Base-by-base conservation (phyloP, 2,797 vertebrate genomes). In the Sebastes aleutianus region DNA sequence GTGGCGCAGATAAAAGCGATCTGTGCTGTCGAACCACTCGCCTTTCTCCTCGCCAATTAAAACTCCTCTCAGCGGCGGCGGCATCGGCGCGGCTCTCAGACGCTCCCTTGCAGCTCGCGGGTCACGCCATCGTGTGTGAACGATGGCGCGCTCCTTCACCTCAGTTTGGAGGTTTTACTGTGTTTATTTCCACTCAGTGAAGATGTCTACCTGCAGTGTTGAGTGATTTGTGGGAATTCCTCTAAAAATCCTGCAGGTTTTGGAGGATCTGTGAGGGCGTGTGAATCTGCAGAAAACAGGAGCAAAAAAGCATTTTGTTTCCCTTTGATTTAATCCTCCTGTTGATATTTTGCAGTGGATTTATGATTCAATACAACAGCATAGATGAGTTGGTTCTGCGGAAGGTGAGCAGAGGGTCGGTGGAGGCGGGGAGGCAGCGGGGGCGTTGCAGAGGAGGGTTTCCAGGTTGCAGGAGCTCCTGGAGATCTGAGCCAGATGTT, bases 1-100 rank as follows among this genome's bases (percentile, higher is more conserved):
- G 95, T 95, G 95, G 89, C 95, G 95, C 92, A 96, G 95, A 97
- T 95, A 96, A 96, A 96, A 95, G 94, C 84, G 85, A 88, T 93
- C 88, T 91, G 91, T 86, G 81, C 73, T 86, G 74, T 90, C 93
- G 2, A 94, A 93, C 94, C 94, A 92, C 93, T 93, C 80, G 94
- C 89, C 89, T 85, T 81, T 91, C 92, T 91, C 81, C 57, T 76
- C 66, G 78, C 91, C 93, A 96, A 96, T 96, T 93, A 93, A 92
- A 96, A 91, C 93, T 93, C 93, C 88, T 72, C 87, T 58, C 18
- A 6, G 75, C 62, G 29, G 62, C n/a, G 31, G 36, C 74, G 47
- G 27, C 56, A 24, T 22, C 50, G 5, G 77, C 20, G 16, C 18
- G 2, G 54, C 72, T 54, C 70, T 79, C 72, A 54, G 76, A 62